Base-by-base conservation (phyloP, 1,140 invertebrate genomes). In the Arctopsyche grandis region DNA sequence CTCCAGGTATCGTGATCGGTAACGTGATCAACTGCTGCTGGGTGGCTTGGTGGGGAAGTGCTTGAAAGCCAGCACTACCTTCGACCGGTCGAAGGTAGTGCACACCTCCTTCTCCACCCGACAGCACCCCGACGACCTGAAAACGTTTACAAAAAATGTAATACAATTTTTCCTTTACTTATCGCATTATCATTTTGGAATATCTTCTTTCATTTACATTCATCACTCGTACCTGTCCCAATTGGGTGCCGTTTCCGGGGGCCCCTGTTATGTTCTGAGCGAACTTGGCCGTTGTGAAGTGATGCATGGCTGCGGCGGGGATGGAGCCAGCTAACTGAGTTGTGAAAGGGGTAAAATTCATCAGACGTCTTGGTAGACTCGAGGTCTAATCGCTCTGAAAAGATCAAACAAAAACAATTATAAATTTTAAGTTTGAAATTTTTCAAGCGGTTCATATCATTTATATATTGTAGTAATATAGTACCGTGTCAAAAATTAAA, bases 11-110 rank as follows among this genome's bases (percentile, higher is more conserved):
- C 0, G 91, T 91, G 76, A 94, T 94, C 9, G 93, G 93, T 83
- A 95, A 84, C 1, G 93, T 93, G 75, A 94, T 93, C 29, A 94
- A 90, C 79, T 92, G 90, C 82, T 91, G 90, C 86, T 88, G 58
- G 86, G 88, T 43, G 60, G 79, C 26, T 22, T 78, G 63, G 70
- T 87, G 86, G 29, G 87, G 86, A 24, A 85, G 85, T 81, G 44
- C 86, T 83, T 87, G 86, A 69, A 89, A 84, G 24, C 84, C 82
- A 7, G 89, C 88, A 83, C 91, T 91, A 0, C 91, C 89, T 81
- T 94, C 93, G 19, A 94, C 86, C 0, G 93, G 90, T 22, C 93
- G 90, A 60, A 94, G 86, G 83, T 94, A 95, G 83, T 94, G 93
- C n/a, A 94, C 90, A 0, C 92, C 93, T 81, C 91, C 91, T 78